Base-by-base conservation (phyloP, 64 coral and sea anemone species). In the Stichodactyla mertensii region DNA sequence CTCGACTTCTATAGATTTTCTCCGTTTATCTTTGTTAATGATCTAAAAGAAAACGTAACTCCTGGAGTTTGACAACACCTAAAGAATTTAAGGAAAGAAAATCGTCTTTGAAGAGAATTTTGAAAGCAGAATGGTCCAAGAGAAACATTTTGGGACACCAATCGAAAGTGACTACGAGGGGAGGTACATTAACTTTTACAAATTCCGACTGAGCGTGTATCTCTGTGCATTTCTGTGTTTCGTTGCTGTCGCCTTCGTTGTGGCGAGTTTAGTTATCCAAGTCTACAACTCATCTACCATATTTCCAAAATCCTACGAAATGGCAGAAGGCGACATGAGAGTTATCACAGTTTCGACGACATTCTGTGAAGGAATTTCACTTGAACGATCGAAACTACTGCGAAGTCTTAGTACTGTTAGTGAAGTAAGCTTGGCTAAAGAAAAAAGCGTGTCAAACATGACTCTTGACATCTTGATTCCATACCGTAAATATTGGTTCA, bases 271-370 rank as follows among this genome's bases (percentile, higher is more conserved):
- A 22, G 79, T 97, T 52, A 77, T 97, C 67, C 94, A 89, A 81
- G 91, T 97, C 80, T 88, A 87, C 20, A 92, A 97, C 77, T 92
- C 88, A 56, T 97, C 94, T 54, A 71, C 61, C n/a, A 71, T 93
- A 61, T 92, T 97, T 24, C 92, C 94, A 0, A 77, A 88, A 57
- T 90, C 27, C 3, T 97, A 97, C 86, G 91, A 93, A 24, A 88
- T 97, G 67, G 91, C 84, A 26, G 91, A 97, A 71, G 91, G 91
- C 5, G 94, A 97, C 22, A 97, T 97, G 91, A 88, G 88, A 66
- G 59, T 89, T 66, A 87, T 97, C 5, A 86, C 87, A 16, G 91
- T 97, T 87, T 97, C 94, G 28, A 97, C 94, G 0, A 57, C 89
- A 57, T 97, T 97, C 52, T 97, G 94, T 71, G 91, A 90, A 77